Conservation (phyloP, 2,888 invertebrate genomes). For the Dysmachus trigonus region DNA sequence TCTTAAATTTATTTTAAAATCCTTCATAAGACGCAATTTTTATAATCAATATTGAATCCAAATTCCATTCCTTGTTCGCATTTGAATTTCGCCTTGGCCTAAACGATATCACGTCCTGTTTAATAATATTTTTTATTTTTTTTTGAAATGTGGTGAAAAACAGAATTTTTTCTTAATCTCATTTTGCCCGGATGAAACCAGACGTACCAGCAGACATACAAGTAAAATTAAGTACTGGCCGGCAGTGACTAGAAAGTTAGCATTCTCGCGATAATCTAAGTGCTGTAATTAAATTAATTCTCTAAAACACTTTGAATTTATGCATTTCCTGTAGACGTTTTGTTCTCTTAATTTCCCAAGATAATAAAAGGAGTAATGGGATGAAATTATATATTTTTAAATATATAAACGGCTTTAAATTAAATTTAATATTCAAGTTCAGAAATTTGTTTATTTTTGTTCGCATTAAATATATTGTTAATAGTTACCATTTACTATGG, state of each 20-base stretch:
- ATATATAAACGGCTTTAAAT: not conserved
- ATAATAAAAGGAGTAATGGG: not conserved
- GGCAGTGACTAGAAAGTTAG: not conserved
- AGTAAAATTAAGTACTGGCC: not conserved
- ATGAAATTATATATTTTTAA: not conserved
- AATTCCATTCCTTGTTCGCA: not conserved
- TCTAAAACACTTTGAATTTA: not conserved
- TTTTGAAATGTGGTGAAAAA: not conserved
- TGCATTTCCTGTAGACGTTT: not conserved
- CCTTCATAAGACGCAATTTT: not conserved
- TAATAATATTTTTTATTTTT: not conserved
- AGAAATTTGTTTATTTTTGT: not conserved
- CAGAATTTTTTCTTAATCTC: not conserved
- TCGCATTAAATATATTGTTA: not conserved
- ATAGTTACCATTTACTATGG: not conserved
- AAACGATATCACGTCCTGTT: not conserved
- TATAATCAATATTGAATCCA: not conserved
- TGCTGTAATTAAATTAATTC: not conserved
- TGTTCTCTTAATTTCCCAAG: not conserved
- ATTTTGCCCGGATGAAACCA: not conserved
- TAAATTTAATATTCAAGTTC: not conserved
- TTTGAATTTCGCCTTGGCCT: not conserved
- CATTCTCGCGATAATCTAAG: not conserved
- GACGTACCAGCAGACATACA: not conserved
- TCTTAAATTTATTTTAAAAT: not conserved